Conservation (phyloP, 2,888 invertebrate genomes). For the Apeira syringaria region DNA sequence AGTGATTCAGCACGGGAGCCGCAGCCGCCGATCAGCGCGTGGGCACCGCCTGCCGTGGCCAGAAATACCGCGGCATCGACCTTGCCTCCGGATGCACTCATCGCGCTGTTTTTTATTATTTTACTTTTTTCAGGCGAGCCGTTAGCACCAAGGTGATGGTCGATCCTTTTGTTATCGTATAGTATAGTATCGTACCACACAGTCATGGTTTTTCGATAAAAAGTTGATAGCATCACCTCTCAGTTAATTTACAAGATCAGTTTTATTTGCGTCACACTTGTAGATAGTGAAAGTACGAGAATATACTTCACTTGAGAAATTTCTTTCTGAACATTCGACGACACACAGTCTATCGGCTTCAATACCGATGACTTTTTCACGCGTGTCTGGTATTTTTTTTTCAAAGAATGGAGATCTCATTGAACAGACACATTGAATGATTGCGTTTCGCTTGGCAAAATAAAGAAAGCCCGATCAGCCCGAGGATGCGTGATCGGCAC, state of each 20-base stretch:
- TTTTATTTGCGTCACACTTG: constrained; percentile 3
- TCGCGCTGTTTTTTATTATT: constrained; percentile 73
- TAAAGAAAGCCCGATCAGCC: constrained; percentile 58
- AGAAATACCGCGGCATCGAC: constrained; percentile 77
- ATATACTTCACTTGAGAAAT: too few relatives aligned
- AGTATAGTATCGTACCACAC: too few relatives aligned
- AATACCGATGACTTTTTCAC: constrained; percentile 17
- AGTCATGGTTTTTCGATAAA: constrained; percentile 7
- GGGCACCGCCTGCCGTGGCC: constrained; percentile 64
- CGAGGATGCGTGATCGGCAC: constrained; percentile 55
- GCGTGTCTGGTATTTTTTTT: constrained; percentile 14
- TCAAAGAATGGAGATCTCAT: constrained; percentile 22
- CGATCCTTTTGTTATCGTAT: constrained; percentile 37
- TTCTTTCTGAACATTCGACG: too few relatives aligned
- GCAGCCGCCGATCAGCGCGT: constrained; percentile 23
- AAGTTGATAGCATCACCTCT: constrained; percentile 1
- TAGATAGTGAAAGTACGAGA: constrained; percentile 7
- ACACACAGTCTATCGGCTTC: background rate
- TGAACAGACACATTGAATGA: constrained; percentile 37
- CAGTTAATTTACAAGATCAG: constrained; percentile 5
- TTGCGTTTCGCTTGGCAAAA: constrained; percentile 48
- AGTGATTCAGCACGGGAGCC: constrained; percentile 55
- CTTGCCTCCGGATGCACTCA: constrained; percentile 73
- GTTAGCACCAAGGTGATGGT: constrained; percentile 71
- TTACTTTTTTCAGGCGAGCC: constrained; percentile 61